Percentiles rank a stretch among this genome's conserved stretches.
These are phyloP conservation scores for Coenonympha arcania DNA, from an alignment of 2,888 invertebrate genomes.

Conservation along the genomic window DNA sequence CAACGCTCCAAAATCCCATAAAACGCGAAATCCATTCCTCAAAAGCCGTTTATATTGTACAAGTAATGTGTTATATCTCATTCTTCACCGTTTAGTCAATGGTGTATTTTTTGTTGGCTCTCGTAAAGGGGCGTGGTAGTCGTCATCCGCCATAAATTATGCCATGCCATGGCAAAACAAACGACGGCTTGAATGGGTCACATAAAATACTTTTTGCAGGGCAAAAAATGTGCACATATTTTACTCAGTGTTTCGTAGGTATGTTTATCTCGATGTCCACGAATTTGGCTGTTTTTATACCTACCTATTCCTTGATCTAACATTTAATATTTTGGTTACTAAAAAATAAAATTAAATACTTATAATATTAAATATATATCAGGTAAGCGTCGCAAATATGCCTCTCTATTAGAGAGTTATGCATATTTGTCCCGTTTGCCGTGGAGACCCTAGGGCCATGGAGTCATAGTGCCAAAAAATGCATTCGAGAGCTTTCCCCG, in stretches of 20 bases:
- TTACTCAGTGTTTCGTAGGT: neutral
- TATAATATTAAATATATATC: too few species aligned
- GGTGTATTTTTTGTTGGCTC: conserved; percentile 35
- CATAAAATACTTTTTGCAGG: conserved; percentile 24
- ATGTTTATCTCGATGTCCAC: conserved; percentile 2
- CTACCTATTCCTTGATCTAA: neutral
- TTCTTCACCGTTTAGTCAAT: conserved; percentile 25
- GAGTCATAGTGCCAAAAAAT: too few species aligned
- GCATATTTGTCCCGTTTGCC: too few species aligned
- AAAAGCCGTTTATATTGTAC: neutral
- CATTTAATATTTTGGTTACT: too few species aligned
- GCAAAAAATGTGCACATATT: conserved; percentile 11
- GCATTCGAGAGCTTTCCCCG: too few species aligned
- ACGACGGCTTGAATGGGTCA: conserved; percentile 33
- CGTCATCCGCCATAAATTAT: conserved; percentile 52
- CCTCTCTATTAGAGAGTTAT: too few species aligned
- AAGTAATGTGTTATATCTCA: neutral
- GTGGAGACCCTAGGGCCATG: too few species aligned
- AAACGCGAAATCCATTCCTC: neutral
- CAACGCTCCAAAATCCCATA: neutral
- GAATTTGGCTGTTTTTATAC: neutral
- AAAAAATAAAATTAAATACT: too few species aligned
- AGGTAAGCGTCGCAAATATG: too few species aligned
- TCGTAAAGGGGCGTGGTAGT: conserved; percentile 46
- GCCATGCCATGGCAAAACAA: conserved; percentile 46